These are phyloP conservation scores for Colletes collaris DNA, from an alignment of 2,888 invertebrate genomes.

Conservation along the genomic window DNA sequence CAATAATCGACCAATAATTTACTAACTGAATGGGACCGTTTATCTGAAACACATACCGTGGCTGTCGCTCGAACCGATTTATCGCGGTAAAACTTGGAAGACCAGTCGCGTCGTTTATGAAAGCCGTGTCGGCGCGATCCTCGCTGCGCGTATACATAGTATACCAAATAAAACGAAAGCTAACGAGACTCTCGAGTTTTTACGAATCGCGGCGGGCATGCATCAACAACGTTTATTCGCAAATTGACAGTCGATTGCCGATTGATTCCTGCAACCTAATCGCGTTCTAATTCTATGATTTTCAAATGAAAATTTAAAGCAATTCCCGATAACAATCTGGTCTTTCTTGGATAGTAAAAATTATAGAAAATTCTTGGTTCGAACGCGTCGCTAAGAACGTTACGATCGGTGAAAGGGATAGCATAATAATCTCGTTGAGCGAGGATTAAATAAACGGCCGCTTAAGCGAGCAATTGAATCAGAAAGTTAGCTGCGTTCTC, in stretches of 20 bases:
- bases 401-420: constrained; percentile 16
- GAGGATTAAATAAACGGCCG: constrained; percentile 8
- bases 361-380: no score
- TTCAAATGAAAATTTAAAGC: no score
- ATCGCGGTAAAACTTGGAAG: neutral
- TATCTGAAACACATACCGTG: constrained; percentile 12
- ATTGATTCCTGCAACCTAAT: constrained; percentile 28
- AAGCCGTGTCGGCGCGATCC: neutral
- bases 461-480: constrained; percentile 1
- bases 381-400: no score
- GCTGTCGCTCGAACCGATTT: constrained; percentile 11
- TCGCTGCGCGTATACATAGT: neutral
- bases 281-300: neutral
- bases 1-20: constrained; percentile 26
- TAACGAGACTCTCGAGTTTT: constrained; percentile 32
- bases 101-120: neutral
- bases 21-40: neutral
- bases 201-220: neutral
- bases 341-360: no score
- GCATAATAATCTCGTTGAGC: constrained; percentile 24
- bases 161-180: constrained; percentile 14
- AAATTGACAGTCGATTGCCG: constrained; percentile 35
- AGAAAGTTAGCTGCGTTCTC: neutral
- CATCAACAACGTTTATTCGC: constrained; percentile 19
- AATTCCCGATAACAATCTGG: no score